A percentile compares a stretch with the other conserved stretches of the same genome.
These are phyloP conservation scores for Eulithis testata DNA, from an alignment of 2,888 invertebrate genomes.

Conservation along the genomic window DNA sequence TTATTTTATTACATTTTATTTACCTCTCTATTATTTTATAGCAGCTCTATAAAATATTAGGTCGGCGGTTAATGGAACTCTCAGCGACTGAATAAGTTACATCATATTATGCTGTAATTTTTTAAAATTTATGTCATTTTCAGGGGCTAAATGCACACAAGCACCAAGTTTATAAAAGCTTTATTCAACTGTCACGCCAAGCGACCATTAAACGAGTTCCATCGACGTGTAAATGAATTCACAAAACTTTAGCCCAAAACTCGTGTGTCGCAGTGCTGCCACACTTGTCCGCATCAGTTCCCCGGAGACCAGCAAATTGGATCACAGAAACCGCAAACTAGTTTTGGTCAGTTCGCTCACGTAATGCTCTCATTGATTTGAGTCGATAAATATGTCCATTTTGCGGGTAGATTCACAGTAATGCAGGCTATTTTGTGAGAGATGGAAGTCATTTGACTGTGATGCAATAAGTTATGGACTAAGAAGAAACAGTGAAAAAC, in stretches of 20 bases:
- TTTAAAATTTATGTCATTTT: background rate
- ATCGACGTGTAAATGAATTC: constrained; percentile 10
- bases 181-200: background rate
- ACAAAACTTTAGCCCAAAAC: constrained; percentile 18
- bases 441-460: constrained; percentile 9
- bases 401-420: constrained; percentile 44
- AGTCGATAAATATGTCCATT: constrained; percentile 52
- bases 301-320: constrained; percentile 56
- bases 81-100: too few species aligned
- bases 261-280: constrained; percentile 16
- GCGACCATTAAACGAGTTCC: background rate
- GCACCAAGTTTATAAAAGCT: too few species aligned
- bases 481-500: background rate
- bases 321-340: constrained; percentile 62
- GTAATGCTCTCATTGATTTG: constrained; percentile 63
- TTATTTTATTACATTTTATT: too few species aligned
- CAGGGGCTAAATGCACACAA: background rate
- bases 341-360: constrained; percentile 62
- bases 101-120: too few species aligned
- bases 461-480: constrained; percentile 17
- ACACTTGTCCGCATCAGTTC: constrained; percentile 29
- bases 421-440: constrained; percentile 26
- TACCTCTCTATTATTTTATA: too few species aligned
- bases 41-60: too few species aligned
- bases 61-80: too few species aligned